Conservation (phyloP, 2,797 vertebrate genomes). For the Pseudomugil gertrudae region DNA sequence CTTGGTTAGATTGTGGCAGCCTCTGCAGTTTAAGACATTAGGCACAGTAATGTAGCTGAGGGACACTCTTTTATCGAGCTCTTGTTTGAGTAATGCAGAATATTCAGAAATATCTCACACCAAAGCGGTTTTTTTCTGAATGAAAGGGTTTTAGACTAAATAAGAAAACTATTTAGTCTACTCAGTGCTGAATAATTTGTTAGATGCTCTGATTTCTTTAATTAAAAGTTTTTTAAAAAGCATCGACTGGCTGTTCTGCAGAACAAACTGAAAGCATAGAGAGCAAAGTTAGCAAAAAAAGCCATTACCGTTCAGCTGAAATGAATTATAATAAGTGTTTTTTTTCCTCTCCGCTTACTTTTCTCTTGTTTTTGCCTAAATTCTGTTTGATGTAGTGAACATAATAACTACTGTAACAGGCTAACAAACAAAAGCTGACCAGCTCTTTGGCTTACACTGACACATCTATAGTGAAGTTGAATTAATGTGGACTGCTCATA, state of each 20-base stretch:
- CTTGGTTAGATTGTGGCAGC: not conserved
- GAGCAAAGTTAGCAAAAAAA: not conserved
- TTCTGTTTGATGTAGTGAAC: not conserved
- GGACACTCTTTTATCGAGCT: not conserved
- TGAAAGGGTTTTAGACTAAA: constrained; percentile 9
- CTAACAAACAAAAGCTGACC: not conserved
- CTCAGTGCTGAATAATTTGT: not conserved
- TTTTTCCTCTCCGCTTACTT: too few species aligned
- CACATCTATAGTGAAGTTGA: not conserved
- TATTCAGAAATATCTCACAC: constrained; percentile 6
- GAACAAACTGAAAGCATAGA: not conserved
- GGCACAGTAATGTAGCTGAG: not conserved
- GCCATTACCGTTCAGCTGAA: constrained; percentile 6
- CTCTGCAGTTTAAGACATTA: constrained; percentile 7
- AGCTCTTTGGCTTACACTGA: not conserved
- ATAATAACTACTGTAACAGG: not conserved
- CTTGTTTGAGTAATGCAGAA: not conserved
- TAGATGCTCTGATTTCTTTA: not conserved
- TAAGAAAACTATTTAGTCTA: not conserved
- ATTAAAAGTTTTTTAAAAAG: not conserved
- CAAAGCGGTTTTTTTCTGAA: not conserved
- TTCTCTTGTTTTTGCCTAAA: not conserved
- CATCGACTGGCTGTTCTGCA: not conserved
- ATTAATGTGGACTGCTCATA: fast-evolving
- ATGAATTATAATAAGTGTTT: constrained; percentile 26